Evolutionary conservation across 2,113 vertebrate genomes (phyloP).

Genomic region (Aptenodytes patagonicus): DNA sequence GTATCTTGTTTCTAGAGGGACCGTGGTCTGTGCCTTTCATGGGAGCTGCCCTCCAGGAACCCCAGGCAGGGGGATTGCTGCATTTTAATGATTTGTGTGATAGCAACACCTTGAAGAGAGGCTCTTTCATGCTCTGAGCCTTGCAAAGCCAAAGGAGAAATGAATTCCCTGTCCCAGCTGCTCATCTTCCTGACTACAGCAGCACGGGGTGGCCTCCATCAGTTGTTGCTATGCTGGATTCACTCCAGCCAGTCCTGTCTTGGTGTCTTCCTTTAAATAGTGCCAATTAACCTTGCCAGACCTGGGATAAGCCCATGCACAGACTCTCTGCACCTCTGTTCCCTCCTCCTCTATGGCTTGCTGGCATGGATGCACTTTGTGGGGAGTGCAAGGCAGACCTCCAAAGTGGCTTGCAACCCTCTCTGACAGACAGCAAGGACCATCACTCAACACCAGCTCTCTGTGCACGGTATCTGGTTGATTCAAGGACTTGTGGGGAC

Average conservation of each 20-base stretch:
- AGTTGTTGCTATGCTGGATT: background rate
- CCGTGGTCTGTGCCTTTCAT: background rate
- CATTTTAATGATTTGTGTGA: background rate
- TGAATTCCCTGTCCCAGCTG: accelerated
- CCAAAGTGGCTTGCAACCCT: background rate
- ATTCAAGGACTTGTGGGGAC: background rate
- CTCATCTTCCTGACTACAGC: background rate
- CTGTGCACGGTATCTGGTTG: background rate
- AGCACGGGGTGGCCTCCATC: background rate
- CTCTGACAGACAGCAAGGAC: background rate
- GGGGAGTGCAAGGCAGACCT: background rate
- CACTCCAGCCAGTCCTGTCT: background rate
- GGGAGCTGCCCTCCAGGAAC: background rate
- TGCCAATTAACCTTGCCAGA: background rate
- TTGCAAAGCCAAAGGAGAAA: background rate
- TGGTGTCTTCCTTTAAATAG: background rate
- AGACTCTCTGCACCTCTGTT: background rate
- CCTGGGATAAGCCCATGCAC: background rate
- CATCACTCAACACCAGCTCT: accelerated
- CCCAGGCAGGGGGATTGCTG: background rate
- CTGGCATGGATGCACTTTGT: background rate
- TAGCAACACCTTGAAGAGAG: background rate
- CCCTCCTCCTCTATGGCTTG: background rate
- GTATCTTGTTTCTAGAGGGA: background rate
- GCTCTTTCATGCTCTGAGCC: background rate